phyloP scores from a whole-genome alignment of 2,888 invertebrate species.

The Quadriops clusia region DNA sequence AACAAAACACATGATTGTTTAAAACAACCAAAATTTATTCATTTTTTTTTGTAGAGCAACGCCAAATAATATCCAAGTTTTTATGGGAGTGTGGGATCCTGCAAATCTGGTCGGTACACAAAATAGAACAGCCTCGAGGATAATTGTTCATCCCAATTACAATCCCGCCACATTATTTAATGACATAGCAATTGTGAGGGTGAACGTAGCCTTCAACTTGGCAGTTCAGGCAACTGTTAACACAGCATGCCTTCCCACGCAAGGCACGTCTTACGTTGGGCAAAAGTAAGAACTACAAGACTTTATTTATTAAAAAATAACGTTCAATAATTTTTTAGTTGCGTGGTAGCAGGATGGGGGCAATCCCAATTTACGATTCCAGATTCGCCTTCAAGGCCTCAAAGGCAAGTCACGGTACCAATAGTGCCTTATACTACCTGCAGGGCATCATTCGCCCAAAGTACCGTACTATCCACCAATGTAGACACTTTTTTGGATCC shows the following conservation, averaged over 20 bases:
- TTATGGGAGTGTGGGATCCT: conserved; percentile 19
- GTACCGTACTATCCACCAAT: conserved; percentile 22
- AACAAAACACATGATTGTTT: too few species aligned
- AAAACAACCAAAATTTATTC: too few species aligned
- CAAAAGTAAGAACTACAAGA: conserved; percentile 16
- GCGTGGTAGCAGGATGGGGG: conserved; percentile 79
- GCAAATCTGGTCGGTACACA: conserved; percentile 14
- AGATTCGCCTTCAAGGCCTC: conserved; percentile 40
- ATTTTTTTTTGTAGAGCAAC: conserved; percentile 12
- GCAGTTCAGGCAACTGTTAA: conserved; percentile 43
- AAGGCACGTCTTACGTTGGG: conserved; percentile 24
- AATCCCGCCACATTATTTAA: conserved; percentile 62
- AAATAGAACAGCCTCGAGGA: conserved; percentile 19
- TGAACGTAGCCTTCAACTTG: too few species aligned
- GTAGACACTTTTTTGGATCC: conserved; percentile 26
- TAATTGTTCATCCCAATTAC: conserved; percentile 47
- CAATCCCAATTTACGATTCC: conserved; percentile 53
- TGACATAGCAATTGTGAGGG: conserved; percentile 66
- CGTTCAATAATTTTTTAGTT: too few species aligned
- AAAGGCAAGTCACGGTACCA: conserved; percentile 66
- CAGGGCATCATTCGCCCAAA: conserved; percentile 22
- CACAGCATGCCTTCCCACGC: conserved; percentile 48
- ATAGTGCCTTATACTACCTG: conserved; percentile 48
- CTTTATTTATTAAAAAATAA: too few species aligned
- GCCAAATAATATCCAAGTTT: conserved; percentile 16